Evolutionary conservation across 2,888 invertebrate species (phyloP).

Genomic region (Crioceris asparagi): DNA sequence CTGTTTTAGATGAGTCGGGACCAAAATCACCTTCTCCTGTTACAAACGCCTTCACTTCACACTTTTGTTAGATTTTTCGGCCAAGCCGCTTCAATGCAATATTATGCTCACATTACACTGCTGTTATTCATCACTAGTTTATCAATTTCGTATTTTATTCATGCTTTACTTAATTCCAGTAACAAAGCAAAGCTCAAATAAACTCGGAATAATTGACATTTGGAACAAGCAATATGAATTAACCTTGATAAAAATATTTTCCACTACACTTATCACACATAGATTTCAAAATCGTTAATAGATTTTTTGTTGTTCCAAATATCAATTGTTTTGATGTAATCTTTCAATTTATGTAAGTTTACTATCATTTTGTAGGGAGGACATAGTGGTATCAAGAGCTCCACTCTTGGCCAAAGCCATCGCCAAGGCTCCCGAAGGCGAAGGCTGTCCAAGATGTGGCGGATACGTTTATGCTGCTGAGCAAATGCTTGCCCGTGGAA

Average conservation of each 20-base stretch:
- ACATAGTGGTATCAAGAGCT: conserved; percentile 27
- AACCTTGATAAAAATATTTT: no score
- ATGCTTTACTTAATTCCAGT: conserved; percentile 8
- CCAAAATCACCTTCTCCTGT: conserved; percentile 39
- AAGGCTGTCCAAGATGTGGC: conserved; percentile 82
- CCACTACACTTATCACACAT: no score
- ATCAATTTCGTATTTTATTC: no score
- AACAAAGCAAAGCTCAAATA: no score
- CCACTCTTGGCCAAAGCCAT: conserved; percentile 48
- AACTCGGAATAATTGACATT: no score
- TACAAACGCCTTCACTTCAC: conserved; percentile 21
- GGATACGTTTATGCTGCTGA: conserved; percentile 85
- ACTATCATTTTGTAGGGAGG: conserved; percentile 15
- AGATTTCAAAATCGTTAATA: no score
- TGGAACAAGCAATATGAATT: no score
- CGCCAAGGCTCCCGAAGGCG: conserved; percentile 72
- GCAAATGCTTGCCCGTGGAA: conserved; percentile 83
- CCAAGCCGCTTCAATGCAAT: conserved; percentile 25
- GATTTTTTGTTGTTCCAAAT: no score
- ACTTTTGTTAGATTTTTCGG: conserved; percentile 16
- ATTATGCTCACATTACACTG: conserved; percentile 7
- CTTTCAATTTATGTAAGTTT: no score
- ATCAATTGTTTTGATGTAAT: no score
- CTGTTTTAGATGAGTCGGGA: no score
- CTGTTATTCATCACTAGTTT: conserved; percentile 1